Base-by-base conservation (phyloP, 2,888 invertebrate genomes). In the Eupithecia abbreviata region DNA sequence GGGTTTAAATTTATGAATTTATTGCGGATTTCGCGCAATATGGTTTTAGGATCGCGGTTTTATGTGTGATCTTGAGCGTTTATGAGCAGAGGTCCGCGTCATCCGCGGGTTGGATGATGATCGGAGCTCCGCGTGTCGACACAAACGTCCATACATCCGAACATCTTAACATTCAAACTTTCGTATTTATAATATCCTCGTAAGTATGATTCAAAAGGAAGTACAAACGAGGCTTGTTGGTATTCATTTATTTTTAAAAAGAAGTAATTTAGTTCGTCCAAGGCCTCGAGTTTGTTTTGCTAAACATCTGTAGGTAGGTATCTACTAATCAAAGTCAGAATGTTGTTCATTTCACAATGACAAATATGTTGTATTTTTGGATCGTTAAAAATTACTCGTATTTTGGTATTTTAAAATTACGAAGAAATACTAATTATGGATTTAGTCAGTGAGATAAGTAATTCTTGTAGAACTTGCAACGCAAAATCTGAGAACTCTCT, bases 1-100 rank as follows among this genome's bases (percentile, higher is more conserved):
- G 75, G 82, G 83, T 82, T 85, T 86, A 89, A 88, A 87, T 83
- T 85, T 79, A 75, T 79, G 80, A 87, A 82, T 88, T 89, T 90
- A 89, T 87, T 81, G 81, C 78, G 79, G 72, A 80, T 82, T 82
- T 72, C 73, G 79, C 80, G 82, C 82, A 71, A 79, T 79, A 71
- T 79, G 74, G 72, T 73, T 74, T 75, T 71, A 41, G 71, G 42
- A 62, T 68, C 69, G 42, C 41, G 74, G 51, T 70, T 74, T 79
- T 67, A 69, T 18, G 68, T 67, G 66, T 70, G 65, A 71, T 69
- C 72, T 77, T 72, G 71, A 45, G 73, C 76, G 70, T 67, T 77
- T 77, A 58, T 76, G 41, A 62, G 73, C 67, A 71, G 41, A 71
- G 30, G n/a, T 3, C 49, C 15, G 15, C 30, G 30, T 30, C 30